A percentile compares a stretch with the other conserved stretches of the same genome.
phyloP scores from a whole-genome alignment of 1,140 invertebrate genomes.

The Aphelenchoides fujianensis region DNA sequence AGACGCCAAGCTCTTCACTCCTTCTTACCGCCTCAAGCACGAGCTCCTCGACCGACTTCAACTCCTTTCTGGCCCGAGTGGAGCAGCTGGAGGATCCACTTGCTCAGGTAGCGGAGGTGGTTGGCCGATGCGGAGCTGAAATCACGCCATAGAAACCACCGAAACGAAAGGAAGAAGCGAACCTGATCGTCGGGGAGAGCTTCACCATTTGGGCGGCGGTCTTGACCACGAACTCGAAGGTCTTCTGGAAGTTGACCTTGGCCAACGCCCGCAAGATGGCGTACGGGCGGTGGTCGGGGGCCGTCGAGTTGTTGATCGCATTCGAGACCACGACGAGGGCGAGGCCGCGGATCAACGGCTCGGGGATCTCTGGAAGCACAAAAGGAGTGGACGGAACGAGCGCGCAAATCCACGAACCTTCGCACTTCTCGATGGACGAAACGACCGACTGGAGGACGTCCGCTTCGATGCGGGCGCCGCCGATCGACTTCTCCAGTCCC shows the following conservation, averaged over 20 bases:
- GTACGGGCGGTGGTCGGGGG: not conserved
- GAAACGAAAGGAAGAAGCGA: too few species aligned
- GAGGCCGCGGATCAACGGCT: not conserved
- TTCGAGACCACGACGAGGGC: conserved; percentile 13
- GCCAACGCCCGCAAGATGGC: not conserved
- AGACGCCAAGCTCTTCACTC: not conserved
- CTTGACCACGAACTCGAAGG: not conserved
- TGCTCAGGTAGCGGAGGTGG: not conserved
- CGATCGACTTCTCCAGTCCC: not conserved
- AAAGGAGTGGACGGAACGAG: not conserved
- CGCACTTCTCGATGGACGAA: not conserved
- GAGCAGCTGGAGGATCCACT: not conserved
- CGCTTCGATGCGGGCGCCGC: conserved; percentile 1
- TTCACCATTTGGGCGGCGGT: not conserved
- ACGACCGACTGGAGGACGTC: conserved; percentile 1
- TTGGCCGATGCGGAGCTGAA: not conserved
- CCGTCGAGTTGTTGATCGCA: not conserved
- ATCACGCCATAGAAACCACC: not conserved
- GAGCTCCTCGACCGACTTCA: not conserved
- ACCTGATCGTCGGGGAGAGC: not conserved
- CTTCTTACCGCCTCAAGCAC: not conserved
- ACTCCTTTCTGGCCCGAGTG: not conserved
- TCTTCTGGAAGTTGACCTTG: not conserved
- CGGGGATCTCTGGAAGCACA: conserved; percentile 12
- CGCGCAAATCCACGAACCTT: conserved; percentile 1